Evolutionary conservation across 2,888 invertebrate genomes (phyloP), one percentile per base, ranked within the genome.

Genomic region (Aphidoletes aphidimyza): DNA sequence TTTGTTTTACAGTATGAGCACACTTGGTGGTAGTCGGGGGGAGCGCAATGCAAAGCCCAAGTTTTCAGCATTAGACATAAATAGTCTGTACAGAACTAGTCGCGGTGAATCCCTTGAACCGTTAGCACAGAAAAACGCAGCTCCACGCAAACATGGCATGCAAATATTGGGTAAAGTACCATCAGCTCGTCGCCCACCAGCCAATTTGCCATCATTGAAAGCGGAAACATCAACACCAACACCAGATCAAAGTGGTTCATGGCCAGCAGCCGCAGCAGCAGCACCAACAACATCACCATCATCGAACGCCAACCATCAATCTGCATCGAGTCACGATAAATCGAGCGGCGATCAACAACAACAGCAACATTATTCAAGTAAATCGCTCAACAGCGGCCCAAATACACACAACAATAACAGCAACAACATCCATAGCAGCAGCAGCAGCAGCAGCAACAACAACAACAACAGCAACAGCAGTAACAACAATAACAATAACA

Each of bases 101-200:
- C 94, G 93, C 92, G 95, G 95, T 90, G 95, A 96, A 92, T 94
- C 94, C 91, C 94, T 93, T 89, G 96, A 97, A 91, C 95, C 95
- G 89, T 95, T 95, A 89, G 95, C 95, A 91, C 95, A 95, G 89
- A 96, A 96, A 92, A 95, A 93, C 91, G 94, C 95, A 92, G 93
- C 95, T 92, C 95, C 95, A 90, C 96, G 96, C 92, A 98, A 98
- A 94, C 98, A 98, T 98, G 98, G 98, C 94, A 97, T 99, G 95
- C 99, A 99, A 95, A 96, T 95, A 93, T 95, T 99, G 95, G 99
- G 99, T 92, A 99, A 98, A 94, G 97, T 98, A 92, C 97, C 96
- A 91, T 96, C 96, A 92, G 97, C 97, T 91, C 95, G 99, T 92
- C 95, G 99, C 91, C 97, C 98, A 92, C 98, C 99, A 91, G 98